Percentiles rank a stretch among this genome's conserved stretches.
These are phyloP conservation scores for Pitangus sulphuratus DNA, from an alignment of 2,797 vertebrate genomes.

Conservation along the genomic window DNA sequence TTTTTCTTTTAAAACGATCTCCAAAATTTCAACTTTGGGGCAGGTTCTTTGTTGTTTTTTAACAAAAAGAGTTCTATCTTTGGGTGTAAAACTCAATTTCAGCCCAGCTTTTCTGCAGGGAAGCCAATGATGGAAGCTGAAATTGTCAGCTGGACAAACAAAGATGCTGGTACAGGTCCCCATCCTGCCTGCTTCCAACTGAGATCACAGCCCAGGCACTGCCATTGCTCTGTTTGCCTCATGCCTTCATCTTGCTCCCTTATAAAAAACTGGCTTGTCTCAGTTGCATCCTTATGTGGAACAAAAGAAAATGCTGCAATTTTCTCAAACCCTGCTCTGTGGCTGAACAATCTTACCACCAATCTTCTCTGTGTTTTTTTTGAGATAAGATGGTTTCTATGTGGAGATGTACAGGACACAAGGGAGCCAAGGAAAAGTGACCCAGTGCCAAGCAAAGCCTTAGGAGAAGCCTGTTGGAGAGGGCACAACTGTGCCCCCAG, in stretches of 20 bases:
- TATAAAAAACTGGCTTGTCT: not conserved
- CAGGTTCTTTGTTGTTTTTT: not conserved
- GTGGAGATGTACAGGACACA: not conserved
- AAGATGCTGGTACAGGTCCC: not conserved
- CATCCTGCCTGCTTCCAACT: not conserved
- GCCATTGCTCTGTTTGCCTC: not conserved
- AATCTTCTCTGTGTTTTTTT: not conserved
- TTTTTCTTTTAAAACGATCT: not conserved
- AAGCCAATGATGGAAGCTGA: not conserved
- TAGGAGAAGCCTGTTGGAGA: not conserved
- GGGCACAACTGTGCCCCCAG: not conserved
- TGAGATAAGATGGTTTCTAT: not conserved
- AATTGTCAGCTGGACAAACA: not conserved
- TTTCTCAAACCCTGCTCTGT: not conserved
- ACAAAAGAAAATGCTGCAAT: not conserved
- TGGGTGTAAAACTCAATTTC: not conserved
- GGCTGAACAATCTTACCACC: not conserved
- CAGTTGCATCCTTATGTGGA: not conserved
- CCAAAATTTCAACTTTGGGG: not conserved
- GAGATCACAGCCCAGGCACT: not conserved
- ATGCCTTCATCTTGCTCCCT: not conserved
- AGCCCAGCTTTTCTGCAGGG: not conserved
- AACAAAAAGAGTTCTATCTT: not conserved
- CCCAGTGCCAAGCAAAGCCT: not conserved
- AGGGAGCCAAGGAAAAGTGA: not conserved